Conservation (phyloP, 2,797 vertebrate genomes). For the Pogonophryne albipinna region DNA sequence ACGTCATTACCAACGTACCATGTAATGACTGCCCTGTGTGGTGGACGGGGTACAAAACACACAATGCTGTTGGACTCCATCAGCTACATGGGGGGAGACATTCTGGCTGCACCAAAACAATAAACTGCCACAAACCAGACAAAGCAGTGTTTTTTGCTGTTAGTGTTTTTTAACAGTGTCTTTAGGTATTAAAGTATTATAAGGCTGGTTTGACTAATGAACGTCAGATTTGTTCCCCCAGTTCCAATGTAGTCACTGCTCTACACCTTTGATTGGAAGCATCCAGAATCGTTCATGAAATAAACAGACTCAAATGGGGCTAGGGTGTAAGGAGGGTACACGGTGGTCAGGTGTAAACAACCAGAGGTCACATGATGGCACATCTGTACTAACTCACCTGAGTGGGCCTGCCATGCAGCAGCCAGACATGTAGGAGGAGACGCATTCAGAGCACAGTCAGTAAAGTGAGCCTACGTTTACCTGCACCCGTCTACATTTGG, state of each 20-base stretch:
- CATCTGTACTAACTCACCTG: constrained; percentile 89
- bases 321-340: neutral
- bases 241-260: neutral
- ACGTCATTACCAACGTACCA: no score
- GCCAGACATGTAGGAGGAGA: constrained; percentile 91
- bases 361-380: constrained; percentile 5
- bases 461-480: constrained; percentile 13
- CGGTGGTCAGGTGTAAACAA: constrained; percentile 8
- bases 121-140: neutral
- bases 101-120: neutral
- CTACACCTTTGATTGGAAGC: neutral
- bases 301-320: neutral
- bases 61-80: neutral
- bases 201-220: neutral
- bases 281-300: constrained; percentile 1
- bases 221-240: neutral
- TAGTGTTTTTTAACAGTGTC: neutral
- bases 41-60: neutral
- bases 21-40: neutral
- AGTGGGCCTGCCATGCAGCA: constrained; percentile 85
- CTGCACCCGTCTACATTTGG: constrained; percentile 32
- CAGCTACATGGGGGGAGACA: neutral
- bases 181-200: neutral
- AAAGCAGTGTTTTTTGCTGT: neutral
- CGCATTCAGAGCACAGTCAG: constrained; percentile 74